These are phyloP conservation scores for Monarcha castaneiventris DNA, from an alignment of 2,113 vertebrate genomes.

Conservation along the genomic window DNA sequence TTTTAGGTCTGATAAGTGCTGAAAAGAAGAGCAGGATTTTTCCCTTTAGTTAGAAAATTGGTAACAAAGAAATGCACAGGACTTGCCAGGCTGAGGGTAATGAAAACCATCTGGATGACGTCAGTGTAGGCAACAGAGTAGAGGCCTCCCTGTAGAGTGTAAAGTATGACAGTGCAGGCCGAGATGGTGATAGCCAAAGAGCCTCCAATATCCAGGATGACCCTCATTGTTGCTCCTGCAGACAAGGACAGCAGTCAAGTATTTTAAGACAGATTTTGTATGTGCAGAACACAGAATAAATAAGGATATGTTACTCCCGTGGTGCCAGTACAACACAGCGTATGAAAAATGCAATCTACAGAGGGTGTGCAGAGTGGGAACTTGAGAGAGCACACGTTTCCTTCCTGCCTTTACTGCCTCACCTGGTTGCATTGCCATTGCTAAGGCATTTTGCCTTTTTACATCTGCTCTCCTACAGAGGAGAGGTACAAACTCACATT, in stretches of 20 bases:
- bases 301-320: not conserved
- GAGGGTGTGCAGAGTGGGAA: not conserved
- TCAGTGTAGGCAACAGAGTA: constrained; percentile 88
- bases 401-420: not conserved
- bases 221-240: constrained; percentile 80
- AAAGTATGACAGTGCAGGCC: constrained; percentile 76
- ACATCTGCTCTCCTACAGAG: not conserved
- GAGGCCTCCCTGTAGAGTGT: constrained; percentile 83
- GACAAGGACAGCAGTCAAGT: not conserved
- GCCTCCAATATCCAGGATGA: constrained; percentile 78
- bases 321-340: not conserved
- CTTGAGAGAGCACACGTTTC: accelerated
- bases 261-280: not conserved
- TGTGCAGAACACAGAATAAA: not conserved
- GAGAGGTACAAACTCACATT: not conserved
- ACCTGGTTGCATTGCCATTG: not conserved
- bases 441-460: not conserved
- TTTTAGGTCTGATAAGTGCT: not conserved
- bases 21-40: not conserved
- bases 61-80: not conserved
- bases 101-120: constrained; percentile 81
- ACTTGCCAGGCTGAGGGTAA: constrained; percentile 80
- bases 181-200: constrained; percentile 78
- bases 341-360: not conserved
- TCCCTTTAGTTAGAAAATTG: not conserved